Percentiles rank a stretch among this genome's conserved stretches.
Conservation (phyloP, 1,140 invertebrate genomes). For the Apis laboriosa region DNA sequence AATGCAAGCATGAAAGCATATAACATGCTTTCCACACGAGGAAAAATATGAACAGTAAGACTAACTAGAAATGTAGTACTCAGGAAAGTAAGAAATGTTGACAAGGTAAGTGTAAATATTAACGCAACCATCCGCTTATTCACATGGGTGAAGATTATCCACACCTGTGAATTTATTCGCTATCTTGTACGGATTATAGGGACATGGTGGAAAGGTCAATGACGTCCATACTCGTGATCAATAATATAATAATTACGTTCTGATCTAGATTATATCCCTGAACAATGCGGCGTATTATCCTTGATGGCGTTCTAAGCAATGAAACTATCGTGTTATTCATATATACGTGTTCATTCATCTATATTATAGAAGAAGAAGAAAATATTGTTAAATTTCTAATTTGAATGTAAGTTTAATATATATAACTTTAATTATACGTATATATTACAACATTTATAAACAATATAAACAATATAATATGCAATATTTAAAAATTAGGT, state of each 20-base stretch:
- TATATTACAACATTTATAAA: no score
- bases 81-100: neutral
- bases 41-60: no score
- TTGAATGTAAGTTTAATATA: no score
- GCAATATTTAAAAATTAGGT: no score
- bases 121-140: constrained; percentile 33
- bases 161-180: neutral
- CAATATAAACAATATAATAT: no score
- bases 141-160: constrained; percentile 17
- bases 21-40: no score
- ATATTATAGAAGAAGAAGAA: neutral
- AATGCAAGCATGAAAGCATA: no score
- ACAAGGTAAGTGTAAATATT: constrained; percentile 23
- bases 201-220: constrained; percentile 37
- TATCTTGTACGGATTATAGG: constrained; percentile 8
- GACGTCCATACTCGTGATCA: constrained; percentile 37
- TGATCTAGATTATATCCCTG: constrained; percentile 11
- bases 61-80: neutral
- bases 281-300: neutral
- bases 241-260: constrained; percentile 30
- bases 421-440: no score
- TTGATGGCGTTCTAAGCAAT: neutral
- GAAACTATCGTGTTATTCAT: neutral
- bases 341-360: neutral
- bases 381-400: no score